Evolutionary conservation across 2,797 vertebrate genomes (phyloP).

Genomic region (Oryzias dopingdopingensis): DNA sequence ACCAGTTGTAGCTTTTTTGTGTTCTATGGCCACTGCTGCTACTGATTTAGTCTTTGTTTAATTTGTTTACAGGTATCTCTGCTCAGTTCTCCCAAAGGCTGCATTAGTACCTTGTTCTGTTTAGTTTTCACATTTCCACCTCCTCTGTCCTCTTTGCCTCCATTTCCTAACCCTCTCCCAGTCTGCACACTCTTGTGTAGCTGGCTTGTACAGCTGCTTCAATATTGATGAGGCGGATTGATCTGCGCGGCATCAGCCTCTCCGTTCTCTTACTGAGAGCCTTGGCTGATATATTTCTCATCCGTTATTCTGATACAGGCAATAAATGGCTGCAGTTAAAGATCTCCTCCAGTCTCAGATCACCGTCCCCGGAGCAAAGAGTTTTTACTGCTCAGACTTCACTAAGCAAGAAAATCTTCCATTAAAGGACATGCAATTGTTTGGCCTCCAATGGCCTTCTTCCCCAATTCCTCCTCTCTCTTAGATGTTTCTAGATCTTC

Average conservation of each 20-base stretch:
- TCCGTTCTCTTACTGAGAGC: conserved; percentile 33
- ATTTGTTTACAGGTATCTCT: conserved; percentile 39
- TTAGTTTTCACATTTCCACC: conserved; percentile 37
- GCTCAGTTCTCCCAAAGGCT: conserved; percentile 31
- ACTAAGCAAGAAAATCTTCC: conserved; percentile 18
- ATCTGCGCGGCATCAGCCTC: conserved; percentile 36
- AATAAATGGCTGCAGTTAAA: conserved; percentile 51
- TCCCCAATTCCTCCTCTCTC: conserved; percentile 11
- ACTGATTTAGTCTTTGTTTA: conserved; percentile 46
- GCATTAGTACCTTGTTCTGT: conserved; percentile 44
- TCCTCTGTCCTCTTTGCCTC: conserved; percentile 10
- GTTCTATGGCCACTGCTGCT: conserved; percentile 24
- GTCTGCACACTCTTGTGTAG: conserved; percentile 13
- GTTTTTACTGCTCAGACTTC: conserved; percentile 11
- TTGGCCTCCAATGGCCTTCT: conserved; percentile 10
- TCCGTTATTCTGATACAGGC: conserved; percentile 51
- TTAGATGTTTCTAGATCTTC: conserved; percentile 8
- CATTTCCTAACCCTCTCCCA: conserved; percentile 12
- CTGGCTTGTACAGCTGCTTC: conserved; percentile 41
- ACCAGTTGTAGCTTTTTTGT: conserved; percentile 28
- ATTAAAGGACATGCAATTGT: conserved; percentile 1
- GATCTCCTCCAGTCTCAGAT: conserved; percentile 24
- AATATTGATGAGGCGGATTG: conserved; percentile 61
- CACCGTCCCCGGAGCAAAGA: conserved; percentile 6
- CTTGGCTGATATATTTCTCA: conserved; percentile 50